Evolutionary conservation across 2,797 vertebrate genomes (phyloP), one percentile per base, ranked within the genome.

Genomic region (Gila robusta): DNA sequence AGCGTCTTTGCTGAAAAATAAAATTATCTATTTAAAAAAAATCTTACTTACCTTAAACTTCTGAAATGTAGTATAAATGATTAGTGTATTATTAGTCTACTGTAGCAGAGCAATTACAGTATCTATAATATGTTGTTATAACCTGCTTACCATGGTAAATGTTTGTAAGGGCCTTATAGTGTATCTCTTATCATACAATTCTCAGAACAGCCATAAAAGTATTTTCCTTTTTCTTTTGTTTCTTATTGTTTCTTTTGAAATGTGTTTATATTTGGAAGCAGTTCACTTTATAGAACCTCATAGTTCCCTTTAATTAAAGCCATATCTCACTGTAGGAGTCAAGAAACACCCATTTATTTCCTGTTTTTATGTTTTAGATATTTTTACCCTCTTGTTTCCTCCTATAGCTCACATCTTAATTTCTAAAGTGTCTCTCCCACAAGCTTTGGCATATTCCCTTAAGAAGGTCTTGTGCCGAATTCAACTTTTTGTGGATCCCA

Each of bases 291-390:
- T 35, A 47, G 39, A 44, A 21, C 2, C 7, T 49, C 44, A 49
- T 19, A 28, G 19, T 47, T 73, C 89, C 92, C 84, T 92, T 93
- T 94, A 93, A 94, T 94, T 94, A 93, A 93, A 93, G 90, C 66
- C 62, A 85, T 83, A 90, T 92, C 89, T 92, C 89, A 56, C 90
- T 88, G 47, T 17, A 90, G 83, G 92, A 87, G 88, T 84, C 86
- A 83, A 87, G 87, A n/a, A 56, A 11, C 16, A 2, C 86, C 88
- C 90, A 91, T 92, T 92, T 79, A 70, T 81, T 70, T 39, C 52
- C 47, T 6, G 3, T 59, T 47, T 83, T 70, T 19, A n/a, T 37
- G 17, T 69, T 81, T 81, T 7, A 17, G 44, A n/a, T 52, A 14
- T 32, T 62, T 62, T 64, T 44, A n/a, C 21, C 89, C 91, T 90